Evolutionary conservation across 2,113 vertebrate species (phyloP), one percentile per base, ranked within the genome.

Genomic region (Alouatta palliata): DNA sequence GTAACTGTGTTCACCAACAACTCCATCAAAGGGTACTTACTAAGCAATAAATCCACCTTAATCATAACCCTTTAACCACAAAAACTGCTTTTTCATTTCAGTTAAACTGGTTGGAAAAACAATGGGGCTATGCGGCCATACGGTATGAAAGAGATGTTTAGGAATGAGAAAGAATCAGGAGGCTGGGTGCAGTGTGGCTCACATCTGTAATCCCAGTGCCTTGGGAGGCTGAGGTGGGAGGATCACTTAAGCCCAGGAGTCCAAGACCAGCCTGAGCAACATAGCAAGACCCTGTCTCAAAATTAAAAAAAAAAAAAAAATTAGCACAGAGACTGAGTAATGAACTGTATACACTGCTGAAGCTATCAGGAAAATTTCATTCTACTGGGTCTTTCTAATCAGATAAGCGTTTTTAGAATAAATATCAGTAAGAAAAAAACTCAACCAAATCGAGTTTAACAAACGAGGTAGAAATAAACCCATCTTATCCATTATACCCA

Each of bases 321-420:
- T 70, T 64, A 75, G 35, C 21, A 92, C 20, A 87, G 45, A 79
- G 32, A 91, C 9, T 47, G 19, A 96, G 84, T 68, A 85, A 43
- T 0, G 77, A 45, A 95, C 20, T 89, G 66, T 68, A 86, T 71
- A 87, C 54, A 94, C 16, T 90, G 71, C 21, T 73, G 40, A 94
- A 88, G 25, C 27, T 6, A 58, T 32, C 23, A 77, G 23, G 23
- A 87, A 97, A 54, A 76, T 27, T 91, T 77, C 84, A 91, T 90
- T 88, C 7, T 66, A 84, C 13, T 40, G 1, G n/a, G 75, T 89
- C 17, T 95, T 91, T n/a, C 81, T 10, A 92, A 85, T 66, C 2
- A 92, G 40, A 81, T 16, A 90, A 84, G 20, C 19, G 92, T 70
- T 94, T 91, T 93, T 70, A 95, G 30, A 94, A 94, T 88, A 79